These are phyloP conservation scores for Troglohyphantes excavatus DNA, from an alignment of 2,888 invertebrate genomes.

Conservation along the genomic window DNA sequence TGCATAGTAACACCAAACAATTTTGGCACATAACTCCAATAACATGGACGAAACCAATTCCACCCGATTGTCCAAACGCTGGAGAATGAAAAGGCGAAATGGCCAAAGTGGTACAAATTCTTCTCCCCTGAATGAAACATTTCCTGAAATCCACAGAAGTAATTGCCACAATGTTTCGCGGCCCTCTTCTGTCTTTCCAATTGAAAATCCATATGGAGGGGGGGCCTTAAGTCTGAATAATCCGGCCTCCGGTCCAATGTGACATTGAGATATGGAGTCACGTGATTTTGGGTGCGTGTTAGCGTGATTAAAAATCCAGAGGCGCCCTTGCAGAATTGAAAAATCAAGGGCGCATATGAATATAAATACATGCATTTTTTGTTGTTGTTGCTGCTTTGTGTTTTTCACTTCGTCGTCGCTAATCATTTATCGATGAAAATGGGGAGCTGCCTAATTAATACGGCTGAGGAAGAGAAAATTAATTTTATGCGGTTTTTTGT, in stretches of 20 bases:
- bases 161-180: background rate
- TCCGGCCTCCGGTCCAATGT: slow-evolving; percentile 42
- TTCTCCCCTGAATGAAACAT: background rate
- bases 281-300: slow-evolving; percentile 67
- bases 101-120: background rate
- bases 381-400: background rate
- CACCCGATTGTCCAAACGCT: no score
- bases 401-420: slow-evolving; percentile 8
- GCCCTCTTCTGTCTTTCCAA: background rate
- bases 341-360: slow-evolving; percentile 70
- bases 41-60: no score
- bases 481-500: slow-evolving; percentile 61
- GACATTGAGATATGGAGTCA: slow-evolving; percentile 71
- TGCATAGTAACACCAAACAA: background rate
- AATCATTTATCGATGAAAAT: slow-evolving; percentile 76
- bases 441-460: slow-evolving; percentile 68
- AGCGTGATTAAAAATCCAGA: slow-evolving; percentile 68
- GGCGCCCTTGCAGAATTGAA: slow-evolving; percentile 64
- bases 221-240: slow-evolving; percentile 47
- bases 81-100: no score
- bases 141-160: background rate
- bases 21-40: background rate
- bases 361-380: slow-evolving; percentile 21
- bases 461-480: slow-evolving; percentile 52
- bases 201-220: background rate